Evolutionary conservation across 2,797 vertebrate genomes (phyloP), one percentile per base, ranked within the genome.

Genomic region (Fistularia tabacaria): DNA sequence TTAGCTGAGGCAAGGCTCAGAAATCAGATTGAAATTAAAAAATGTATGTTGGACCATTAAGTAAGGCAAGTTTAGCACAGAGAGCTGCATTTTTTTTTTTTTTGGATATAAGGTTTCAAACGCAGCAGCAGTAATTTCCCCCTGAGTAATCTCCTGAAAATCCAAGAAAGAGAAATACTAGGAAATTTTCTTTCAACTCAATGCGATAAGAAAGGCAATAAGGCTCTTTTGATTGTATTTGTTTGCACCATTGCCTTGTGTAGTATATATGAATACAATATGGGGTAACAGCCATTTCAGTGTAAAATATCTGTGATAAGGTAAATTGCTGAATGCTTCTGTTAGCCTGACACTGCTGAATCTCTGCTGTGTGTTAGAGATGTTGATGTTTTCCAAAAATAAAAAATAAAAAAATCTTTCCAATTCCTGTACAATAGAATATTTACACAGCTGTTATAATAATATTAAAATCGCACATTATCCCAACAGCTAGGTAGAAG

Each of bases 141-240:
- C 85, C 84, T 86, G 83, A 88, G 85, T 80, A 76, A 71, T 81
- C 62, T 77, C 73, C 62, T 64, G 73, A 72, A 25, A 25, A 25
- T 25, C 25, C 25, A 5, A 25, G 25, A 2, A 25, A 25, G 25
- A 25, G 25, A 25, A 5, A 25, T 25, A 25, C 25, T 25, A 25
- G 25, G 25, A 25, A 25, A 25, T 25, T 25, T 25, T 25, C 2
- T 25, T 25, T 25, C 25, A 5, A 25, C 10, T 70, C 64, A 66
- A 71, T 52, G 57, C 69, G 73, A 42, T 72, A 67, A 76, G 54
- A 74, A 88, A 86, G 81, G 84, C 84, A 84, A 85, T 59, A 63
- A 63, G 69, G 74, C 69, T 80, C 51, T 38, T 62, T 40, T 76
- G 50, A 73, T 71, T 14, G 6, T 69, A 47, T 67, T 50, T 66